Evolutionary conservation across 2,113 vertebrate genomes (phyloP).

Genomic region (Chaetura pelagica): DNA sequence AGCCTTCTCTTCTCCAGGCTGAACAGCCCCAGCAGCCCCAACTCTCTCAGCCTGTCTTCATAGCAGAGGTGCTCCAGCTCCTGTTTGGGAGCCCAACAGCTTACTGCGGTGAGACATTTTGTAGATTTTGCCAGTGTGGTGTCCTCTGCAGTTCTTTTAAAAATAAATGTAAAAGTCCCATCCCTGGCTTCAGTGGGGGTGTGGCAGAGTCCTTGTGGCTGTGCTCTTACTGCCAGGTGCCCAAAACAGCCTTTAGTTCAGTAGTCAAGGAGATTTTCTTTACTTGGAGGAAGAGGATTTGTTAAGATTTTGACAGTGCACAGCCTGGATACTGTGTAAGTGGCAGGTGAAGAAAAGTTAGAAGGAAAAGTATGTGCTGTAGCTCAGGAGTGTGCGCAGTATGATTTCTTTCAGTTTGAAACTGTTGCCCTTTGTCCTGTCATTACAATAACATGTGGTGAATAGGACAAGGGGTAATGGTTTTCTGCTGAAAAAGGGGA

Average conservation of each 20-base stretch:
- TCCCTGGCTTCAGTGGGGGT: fast-evolving
- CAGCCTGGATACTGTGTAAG: not conserved
- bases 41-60: no score
- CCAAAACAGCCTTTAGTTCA: fast-evolving
- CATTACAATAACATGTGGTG: no score
- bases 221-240: not conserved
- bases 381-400: not conserved
- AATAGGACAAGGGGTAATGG: no score
- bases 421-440: no score
- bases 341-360: not conserved
- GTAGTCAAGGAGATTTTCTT: not conserved
- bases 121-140: not conserved
- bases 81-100: not conserved
- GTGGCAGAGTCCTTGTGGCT: fast-evolving
- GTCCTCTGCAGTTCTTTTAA: not conserved
- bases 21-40: no score
- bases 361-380: not conserved
- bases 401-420: not conserved
- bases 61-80: not conserved
- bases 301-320: not conserved
- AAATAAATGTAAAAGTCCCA: not conserved
- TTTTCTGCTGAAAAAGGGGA: no score
- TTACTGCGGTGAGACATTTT: not conserved
- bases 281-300: not conserved
- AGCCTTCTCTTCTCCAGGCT: no score